Conservation (phyloP, 2,797 vertebrate genomes). For the Poeciliopsis turneri region DNA sequence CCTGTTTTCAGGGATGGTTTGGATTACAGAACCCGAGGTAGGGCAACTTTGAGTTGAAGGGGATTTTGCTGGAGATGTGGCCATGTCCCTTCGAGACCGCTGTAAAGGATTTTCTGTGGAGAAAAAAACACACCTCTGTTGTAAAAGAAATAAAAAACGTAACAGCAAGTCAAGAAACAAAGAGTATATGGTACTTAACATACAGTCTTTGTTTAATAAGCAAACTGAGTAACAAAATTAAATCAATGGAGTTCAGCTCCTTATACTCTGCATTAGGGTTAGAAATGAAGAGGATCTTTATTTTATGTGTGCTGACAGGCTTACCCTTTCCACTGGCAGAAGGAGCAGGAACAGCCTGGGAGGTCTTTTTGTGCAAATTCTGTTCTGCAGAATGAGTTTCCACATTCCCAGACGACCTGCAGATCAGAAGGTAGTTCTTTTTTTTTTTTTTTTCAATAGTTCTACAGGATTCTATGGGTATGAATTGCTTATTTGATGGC, state of each 20-base stretch:
- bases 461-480: not conserved
- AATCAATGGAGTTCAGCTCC: not conserved
- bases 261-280: not conserved
- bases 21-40: slow-evolving; percentile 40
- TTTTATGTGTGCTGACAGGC: slow-evolving; percentile 11
- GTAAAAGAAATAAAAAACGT: not conserved
- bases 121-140: slow-evolving; percentile 14
- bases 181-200: not conserved
- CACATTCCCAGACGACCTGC: slow-evolving; percentile 50
- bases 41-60: slow-evolving; percentile 57
- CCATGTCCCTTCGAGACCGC: slow-evolving; percentile 78
- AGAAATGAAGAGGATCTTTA: slow-evolving; percentile 10
- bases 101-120: slow-evolving; percentile 70
- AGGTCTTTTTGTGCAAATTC: slow-evolving; percentile 24
- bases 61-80: slow-evolving; percentile 77
- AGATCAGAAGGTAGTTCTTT: slow-evolving; percentile 12
- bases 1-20: slow-evolving; percentile 72
- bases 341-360: slow-evolving; percentile 27
- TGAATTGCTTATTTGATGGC: slow-evolving; percentile 6
- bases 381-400: slow-evolving; percentile 30
- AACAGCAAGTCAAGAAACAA: slow-evolving; percentile 1
- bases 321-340: slow-evolving; percentile 50
- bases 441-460: not conserved
- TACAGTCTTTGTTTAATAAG: slow-evolving; percentile 1
- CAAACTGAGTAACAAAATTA: not conserved